These are phyloP conservation scores for Clostera curtula DNA, from an alignment of 2,888 invertebrate species.

Conservation along the genomic window DNA sequence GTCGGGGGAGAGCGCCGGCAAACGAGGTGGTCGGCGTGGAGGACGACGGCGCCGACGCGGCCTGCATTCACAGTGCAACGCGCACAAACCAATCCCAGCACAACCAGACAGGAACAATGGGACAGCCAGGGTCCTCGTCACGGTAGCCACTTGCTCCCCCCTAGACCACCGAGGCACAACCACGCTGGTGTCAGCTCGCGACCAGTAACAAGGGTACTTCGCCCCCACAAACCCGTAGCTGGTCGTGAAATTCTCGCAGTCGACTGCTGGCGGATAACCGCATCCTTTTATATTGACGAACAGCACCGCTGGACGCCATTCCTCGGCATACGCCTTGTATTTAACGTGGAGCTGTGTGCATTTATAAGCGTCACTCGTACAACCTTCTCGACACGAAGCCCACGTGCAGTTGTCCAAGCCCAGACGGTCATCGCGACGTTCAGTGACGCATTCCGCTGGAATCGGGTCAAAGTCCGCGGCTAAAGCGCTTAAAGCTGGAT, in stretches of 20 bases:
- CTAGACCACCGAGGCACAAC: constrained; percentile 89
- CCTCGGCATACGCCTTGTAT: constrained; percentile 66
- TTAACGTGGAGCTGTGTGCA: constrained; percentile 81
- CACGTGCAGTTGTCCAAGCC: constrained; percentile 87
- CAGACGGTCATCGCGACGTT: constrained; percentile 79
- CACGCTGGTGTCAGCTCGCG: constrained; percentile 85
- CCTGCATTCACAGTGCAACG: constrained; percentile 90
- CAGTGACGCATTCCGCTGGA: constrained; percentile 83
- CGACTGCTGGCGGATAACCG: constrained; percentile 85
- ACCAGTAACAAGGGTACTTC: constrained; percentile 80
- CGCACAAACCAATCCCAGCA: constrained; percentile 88
- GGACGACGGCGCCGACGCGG: constrained; percentile 80
- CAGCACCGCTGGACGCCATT: constrained; percentile 77
- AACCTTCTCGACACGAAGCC: constrained; percentile 87
- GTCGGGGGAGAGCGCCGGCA: constrained; percentile 73
- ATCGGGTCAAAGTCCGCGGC: constrained; percentile 84
- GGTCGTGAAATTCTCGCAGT: constrained; percentile 84
- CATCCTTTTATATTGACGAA: constrained; percentile 89
- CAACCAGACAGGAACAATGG: constrained; percentile 89
- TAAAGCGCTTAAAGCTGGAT: constrained; percentile 74
- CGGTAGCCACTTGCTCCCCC: constrained; percentile 86
- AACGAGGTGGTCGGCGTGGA: constrained; percentile 77
- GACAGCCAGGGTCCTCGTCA: constrained; percentile 88
- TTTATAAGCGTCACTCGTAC: constrained; percentile 84
- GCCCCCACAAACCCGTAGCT: constrained; percentile 81